Evolutionary conservation across 2,797 vertebrate species (phyloP).

Genomic region (Peromyscus nudipes): DNA sequence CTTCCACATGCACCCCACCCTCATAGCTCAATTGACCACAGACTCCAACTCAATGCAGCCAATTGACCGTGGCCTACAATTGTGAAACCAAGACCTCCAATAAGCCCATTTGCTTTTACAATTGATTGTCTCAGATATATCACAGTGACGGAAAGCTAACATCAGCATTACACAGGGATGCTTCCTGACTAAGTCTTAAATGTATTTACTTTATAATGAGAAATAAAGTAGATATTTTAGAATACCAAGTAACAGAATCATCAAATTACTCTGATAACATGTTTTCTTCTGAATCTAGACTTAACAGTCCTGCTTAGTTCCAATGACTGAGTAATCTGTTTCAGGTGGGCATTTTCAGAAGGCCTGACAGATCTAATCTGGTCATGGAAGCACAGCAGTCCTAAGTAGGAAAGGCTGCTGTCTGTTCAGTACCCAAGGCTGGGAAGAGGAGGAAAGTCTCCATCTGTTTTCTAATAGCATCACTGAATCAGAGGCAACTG

Average conservation of each 20-base stretch:
- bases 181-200: neutral
- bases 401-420: neutral
- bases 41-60: neutral
- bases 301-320: neutral
- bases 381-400: neutral
- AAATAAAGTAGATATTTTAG: neutral
- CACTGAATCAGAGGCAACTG: neutral
- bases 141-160: neutral
- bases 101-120: neutral
- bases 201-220: neutral
- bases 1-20: too few relatives aligned
- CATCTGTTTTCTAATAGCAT: neutral
- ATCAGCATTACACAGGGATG: neutral
- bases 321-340: neutral
- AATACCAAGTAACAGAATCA: neutral
- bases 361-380: neutral
- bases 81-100: neutral
- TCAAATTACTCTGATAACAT: neutral
- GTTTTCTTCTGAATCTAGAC: neutral
- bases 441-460: neutral
- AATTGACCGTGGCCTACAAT: neutral
- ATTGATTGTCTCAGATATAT: neutral
- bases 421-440: neutral
- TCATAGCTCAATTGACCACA: neutral
- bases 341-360: slow-evolving; percentile 10